These are phyloP conservation scores for Lytechinus variegatus DNA, from an alignment of 35 echinoderm and acorn worm species.

Conservation along the genomic window DNA sequence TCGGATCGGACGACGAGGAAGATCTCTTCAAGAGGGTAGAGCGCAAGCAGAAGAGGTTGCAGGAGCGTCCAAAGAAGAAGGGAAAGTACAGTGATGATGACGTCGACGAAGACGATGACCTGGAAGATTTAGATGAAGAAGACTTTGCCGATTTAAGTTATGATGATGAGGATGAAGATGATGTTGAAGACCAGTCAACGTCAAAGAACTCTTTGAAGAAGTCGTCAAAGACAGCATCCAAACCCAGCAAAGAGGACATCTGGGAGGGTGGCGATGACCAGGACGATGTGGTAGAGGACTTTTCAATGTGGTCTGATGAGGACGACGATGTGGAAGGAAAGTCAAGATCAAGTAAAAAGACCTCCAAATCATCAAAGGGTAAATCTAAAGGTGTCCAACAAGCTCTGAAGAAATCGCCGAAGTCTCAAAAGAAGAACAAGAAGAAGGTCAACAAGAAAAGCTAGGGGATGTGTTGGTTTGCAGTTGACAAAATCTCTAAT, in stretches of 20 bases:
- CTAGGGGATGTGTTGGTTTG: background rate
- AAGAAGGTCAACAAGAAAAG: background rate
- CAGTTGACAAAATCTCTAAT: background rate
- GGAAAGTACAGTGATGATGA: conserved; percentile 27
- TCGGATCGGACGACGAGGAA: conserved; percentile 92
- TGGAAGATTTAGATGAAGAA: conserved; percentile 45
- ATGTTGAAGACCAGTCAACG: conserved; percentile 48
- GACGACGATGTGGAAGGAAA: conserved; percentile 35
- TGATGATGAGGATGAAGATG: conserved; percentile 53
- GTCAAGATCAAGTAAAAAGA: conserved; percentile 51
- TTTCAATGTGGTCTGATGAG: conserved; percentile 79
- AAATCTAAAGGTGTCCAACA: background rate
- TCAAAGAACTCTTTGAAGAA: conserved; percentile 27
- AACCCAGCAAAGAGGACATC: conserved; percentile 53
- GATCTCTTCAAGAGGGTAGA: conserved; percentile 68
- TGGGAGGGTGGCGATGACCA: conserved; percentile 52
- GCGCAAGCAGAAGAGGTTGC: conserved; percentile 59
- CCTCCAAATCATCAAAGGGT: background rate
- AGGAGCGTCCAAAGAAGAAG: conserved; percentile 28
- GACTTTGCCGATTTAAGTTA: conserved; percentile 59
- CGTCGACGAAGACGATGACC: conserved; percentile 3
- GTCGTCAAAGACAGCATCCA: conserved; percentile 8
- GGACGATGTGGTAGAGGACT: conserved; percentile 86
- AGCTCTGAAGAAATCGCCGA: background rate
- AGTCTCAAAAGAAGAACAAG: background rate